phyloP scores from a whole-genome alignment of 23 tunicate genomes.

The Ascidia mentula region DNA sequence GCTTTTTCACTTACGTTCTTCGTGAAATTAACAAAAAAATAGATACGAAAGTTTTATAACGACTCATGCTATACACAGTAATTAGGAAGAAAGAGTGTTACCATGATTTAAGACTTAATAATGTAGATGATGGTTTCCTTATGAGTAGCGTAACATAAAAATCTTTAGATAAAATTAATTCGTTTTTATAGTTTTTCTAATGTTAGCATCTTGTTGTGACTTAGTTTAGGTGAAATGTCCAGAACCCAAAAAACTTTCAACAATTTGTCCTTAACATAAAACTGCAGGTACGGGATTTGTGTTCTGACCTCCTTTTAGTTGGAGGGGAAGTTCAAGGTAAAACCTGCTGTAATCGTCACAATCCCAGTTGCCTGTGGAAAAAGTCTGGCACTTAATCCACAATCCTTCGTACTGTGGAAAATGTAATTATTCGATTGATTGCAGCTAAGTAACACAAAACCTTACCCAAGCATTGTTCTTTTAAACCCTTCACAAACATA shows the following conservation, averaged over 20 bases:
- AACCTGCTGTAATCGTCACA: conserved; percentile 60
- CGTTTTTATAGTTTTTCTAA: too few species aligned
- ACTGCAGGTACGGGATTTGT: not conserved
- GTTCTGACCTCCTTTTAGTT: conserved; percentile 37
- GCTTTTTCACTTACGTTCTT: too few species aligned
- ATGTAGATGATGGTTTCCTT: too few species aligned
- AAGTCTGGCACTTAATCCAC: conserved; percentile 45
- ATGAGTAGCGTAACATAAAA: too few species aligned
- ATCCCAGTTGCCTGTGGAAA: conserved; percentile 61
- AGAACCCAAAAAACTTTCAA: not conserved
- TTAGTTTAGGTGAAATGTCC: not conserved
- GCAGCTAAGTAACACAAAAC: not conserved
- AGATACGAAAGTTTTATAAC: too few species aligned
- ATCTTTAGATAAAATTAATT: too few species aligned
- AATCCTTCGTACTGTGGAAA: conserved; percentile 39
- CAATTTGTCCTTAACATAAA: not conserved
- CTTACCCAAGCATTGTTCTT: not conserved
- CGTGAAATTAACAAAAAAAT: too few species aligned
- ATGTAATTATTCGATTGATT: not conserved
- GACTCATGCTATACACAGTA: too few species aligned
- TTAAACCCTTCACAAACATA: not conserved
- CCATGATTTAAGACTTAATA: too few species aligned
- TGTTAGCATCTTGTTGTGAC: too few species aligned
- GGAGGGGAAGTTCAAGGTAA: conserved; percentile 26
- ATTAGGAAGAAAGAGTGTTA: too few species aligned